phyloP scores from a whole-genome alignment of 30 jellyfish, hydroid and myxozoan genomes.

The Aurelia coerulea region DNA sequence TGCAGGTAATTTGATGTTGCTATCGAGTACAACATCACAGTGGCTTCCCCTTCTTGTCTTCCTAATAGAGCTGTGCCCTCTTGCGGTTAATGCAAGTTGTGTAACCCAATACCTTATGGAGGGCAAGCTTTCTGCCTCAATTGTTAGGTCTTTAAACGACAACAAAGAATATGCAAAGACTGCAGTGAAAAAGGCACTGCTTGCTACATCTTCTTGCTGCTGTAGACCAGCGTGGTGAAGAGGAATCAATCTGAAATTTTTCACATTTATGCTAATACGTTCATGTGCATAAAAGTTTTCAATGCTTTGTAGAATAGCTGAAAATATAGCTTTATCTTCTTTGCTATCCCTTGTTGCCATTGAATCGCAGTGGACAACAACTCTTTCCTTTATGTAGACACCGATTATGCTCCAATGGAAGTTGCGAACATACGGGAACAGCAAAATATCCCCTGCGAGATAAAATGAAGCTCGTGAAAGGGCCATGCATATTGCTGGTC shows the following conservation, averaged over 20 bases:
- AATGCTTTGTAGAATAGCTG: not conserved
- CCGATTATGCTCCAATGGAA: slow-evolving; percentile 21
- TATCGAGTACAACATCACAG: too few relatives aligned
- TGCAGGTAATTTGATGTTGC: too few relatives aligned
- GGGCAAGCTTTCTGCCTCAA: not conserved
- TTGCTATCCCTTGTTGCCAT: not conserved
- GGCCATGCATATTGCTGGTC: not conserved
- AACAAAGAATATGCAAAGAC: not conserved
- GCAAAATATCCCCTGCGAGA: not conserved
- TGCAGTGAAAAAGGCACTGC: slow-evolving; percentile 11
- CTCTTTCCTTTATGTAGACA: not conserved
- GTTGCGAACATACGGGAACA: slow-evolving; percentile 12
- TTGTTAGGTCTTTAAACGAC: not conserved
- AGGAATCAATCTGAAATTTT: not conserved
- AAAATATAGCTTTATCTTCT: not conserved
- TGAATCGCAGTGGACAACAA: slow-evolving; percentile 31
- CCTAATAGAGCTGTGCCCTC: too few relatives aligned
- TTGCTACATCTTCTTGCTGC: not conserved
- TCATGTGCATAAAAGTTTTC: not conserved
- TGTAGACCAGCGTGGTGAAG: not conserved
- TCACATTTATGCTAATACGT: not conserved
- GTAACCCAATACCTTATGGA: not conserved
- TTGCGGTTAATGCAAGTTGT: not conserved
- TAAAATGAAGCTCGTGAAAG: not conserved
- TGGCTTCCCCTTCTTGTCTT: too few relatives aligned